Base-by-base conservation (phyloP, 1,140 invertebrate genomes). In the Formica exsecta region DNA sequence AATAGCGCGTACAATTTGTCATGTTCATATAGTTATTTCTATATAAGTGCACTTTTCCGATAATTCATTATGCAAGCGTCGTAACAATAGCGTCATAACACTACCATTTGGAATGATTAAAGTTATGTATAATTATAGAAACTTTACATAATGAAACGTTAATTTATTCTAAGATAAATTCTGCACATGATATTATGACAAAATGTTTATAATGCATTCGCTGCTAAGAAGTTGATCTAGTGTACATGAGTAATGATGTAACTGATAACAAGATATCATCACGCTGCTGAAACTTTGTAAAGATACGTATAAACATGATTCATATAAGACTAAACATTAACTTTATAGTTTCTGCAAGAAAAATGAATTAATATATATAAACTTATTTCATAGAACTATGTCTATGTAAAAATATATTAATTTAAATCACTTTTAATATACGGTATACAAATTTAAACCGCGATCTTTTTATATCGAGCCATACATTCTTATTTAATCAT, bases 201-300 rank as follows among this genome's bases (percentile, higher is more conserved):
- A 48, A 16, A 71, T 54, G 38, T n/a, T 51, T 41, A 41, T 65
- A 38, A 65, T 38, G 51, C 54, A 44, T 19, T 11, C 8, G 32
- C 22, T 70, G 44, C 36, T 38, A 70, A 22, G 32, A 79, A 79
- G 2, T 71, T 36, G 9, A 73, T 38, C 19, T n/a, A 62, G 13
- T 19, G 44, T 77, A 41, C 61, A 41, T 79, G 44, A 85, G 32
- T 25, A 65, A 54, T 73, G 76, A 89, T 86, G 44, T 77, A 86
- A 90, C 65, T 84, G 87, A 79, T 89, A 89, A 77, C n/a, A 25
- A 54, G 36, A 76, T 66, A 89, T 73, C 71, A 89, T 73, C 71
- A 9, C 7, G 19, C 2, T 41, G 29, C 19, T 32, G n/a, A 44
- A 83, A 65, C 61, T 75, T 19, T 11, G 54, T 11, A 32, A 71